Base-by-base conservation (phyloP, 2,797 vertebrate species). In the Balearica regulorum region DNA sequence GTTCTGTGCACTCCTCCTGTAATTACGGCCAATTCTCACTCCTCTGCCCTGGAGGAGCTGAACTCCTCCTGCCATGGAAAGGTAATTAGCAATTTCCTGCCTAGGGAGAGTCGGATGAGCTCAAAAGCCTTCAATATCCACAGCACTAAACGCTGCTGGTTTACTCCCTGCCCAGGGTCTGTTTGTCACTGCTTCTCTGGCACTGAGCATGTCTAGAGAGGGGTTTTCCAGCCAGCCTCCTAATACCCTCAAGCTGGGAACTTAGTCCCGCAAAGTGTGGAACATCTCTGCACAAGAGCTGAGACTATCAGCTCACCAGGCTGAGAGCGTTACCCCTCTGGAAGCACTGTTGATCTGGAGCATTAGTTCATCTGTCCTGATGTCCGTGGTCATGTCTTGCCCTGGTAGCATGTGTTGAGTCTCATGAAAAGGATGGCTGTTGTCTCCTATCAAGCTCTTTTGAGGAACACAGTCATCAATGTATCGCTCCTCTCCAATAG, bases 41-140 rank as follows among this genome's bases (percentile, higher is more conserved):
- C 80, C 89, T 92, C 87, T 85, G 84, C 87, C 75, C 75, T 72
- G 51, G 71, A 93, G 78, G 46, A 95, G 91, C 73, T 79, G 72
- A 86, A 31, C 61, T 76, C 48, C 77, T 93, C 80, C 77, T 83
- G 49, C 72, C 73, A 65, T 39, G 81, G 87, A 79, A 89, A 94
- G 94, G 89, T 94, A 94, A 93, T 94, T 93, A 92, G 91, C 78
- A 51, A 33, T 94, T 96, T 95, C 89, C 91, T 95, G 91, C 71
- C 62, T 35, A 21, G 68, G 46, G 62, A 95, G 55, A 84, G 62
- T 18, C 37, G 25, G 57, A 84, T 87, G 89, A 92, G 51, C 89
- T 93, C 78, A 43, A 87, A 93, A 75, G 24, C 46, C 43, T 72
- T 72, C 53, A 87, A 79, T 61, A n/a, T 39, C 49, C 71, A 5